Conservation (phyloP, 2,113 vertebrate genomes). For the Hipposideros armiger region DNA sequence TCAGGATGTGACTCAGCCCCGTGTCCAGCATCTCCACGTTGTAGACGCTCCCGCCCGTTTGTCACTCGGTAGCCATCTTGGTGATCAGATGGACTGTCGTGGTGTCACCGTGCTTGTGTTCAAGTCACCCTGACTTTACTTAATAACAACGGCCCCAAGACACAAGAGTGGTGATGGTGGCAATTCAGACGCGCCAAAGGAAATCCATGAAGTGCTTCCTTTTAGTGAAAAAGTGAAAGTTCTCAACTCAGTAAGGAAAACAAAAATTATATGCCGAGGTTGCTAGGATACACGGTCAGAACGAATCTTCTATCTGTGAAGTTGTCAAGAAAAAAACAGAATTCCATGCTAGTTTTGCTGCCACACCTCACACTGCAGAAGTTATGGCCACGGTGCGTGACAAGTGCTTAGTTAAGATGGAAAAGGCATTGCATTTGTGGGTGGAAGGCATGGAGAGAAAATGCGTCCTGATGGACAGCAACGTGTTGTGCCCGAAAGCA, state of each 20-base stretch:
- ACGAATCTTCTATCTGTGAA: not conserved
- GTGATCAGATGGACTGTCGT: not conserved
- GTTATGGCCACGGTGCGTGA: not conserved
- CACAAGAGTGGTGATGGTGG: not conserved
- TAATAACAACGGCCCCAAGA: accelerated
- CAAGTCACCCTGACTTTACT: not conserved
- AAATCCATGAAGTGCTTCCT: not conserved
- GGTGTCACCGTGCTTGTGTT: not conserved
- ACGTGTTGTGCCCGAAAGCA: not conserved
- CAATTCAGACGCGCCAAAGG: not conserved
- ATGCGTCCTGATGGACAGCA: accelerated
- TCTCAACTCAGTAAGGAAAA: not conserved
- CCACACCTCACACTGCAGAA: not conserved
- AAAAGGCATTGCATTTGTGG: not conserved
- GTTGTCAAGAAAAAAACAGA: not conserved
- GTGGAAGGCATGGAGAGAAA: not conserved
- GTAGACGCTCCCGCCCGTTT: accelerated
- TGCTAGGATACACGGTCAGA: accelerated
- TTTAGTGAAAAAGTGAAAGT: not conserved
- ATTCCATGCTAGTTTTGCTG: accelerated
- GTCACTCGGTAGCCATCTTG: too few species aligned
- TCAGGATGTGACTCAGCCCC: not conserved
- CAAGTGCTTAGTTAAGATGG: not conserved
- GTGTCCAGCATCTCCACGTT: not conserved
- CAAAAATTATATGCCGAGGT: not conserved